Evolutionary conservation across 2,888 invertebrate genomes (phyloP).

Genomic region (Caenorhabditis sulstoni): DNA sequence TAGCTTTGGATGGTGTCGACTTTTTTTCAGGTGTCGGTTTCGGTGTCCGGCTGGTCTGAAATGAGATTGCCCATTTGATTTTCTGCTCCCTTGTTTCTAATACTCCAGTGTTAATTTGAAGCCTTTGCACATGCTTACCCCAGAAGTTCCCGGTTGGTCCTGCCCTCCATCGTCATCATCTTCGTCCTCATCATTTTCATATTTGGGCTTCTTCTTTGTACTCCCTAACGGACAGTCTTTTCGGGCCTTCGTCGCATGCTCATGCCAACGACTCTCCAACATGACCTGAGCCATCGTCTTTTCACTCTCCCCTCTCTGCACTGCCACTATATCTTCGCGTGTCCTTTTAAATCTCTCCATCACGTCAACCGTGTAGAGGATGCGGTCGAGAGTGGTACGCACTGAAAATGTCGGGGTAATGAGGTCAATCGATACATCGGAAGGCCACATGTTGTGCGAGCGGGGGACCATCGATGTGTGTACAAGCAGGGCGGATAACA

Average conservation of each 20-base stretch:
- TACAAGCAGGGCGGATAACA: not conserved
- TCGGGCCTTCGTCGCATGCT: slow-evolving; percentile 36
- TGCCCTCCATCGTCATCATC: slow-evolving; percentile 22
- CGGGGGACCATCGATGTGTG: no score
- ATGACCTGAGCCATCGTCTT: slow-evolving; percentile 50
- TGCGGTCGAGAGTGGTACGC: slow-evolving; percentile 23
- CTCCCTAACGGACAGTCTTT: slow-evolving; percentile 52
- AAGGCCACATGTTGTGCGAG: not conserved
- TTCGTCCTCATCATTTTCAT: slow-evolving; percentile 18
- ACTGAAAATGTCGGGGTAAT: slow-evolving; percentile 27
- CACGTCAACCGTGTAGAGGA: slow-evolving; percentile 40
- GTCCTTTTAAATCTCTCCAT: slow-evolving; percentile 31
- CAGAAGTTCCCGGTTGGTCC: slow-evolving; percentile 24
- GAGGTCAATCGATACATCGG: slow-evolving; percentile 22
- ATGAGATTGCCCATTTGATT: not conserved
- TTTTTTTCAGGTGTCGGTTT: slow-evolving; percentile 37
- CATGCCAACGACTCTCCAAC: slow-evolving; percentile 36
- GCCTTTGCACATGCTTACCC: no score
- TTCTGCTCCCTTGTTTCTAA: not conserved
- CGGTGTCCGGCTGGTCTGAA: slow-evolving; percentile 22
- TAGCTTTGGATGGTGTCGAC: slow-evolving; percentile 39
- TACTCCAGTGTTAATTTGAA: no score
- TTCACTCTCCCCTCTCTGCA: slow-evolving; percentile 21
- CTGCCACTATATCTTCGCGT: slow-evolving; percentile 17
- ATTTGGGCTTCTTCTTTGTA: slow-evolving; percentile 21